Conservation (phyloP, 2,888 invertebrate genomes). For the Dasysyrphus albostriatus region DNA sequence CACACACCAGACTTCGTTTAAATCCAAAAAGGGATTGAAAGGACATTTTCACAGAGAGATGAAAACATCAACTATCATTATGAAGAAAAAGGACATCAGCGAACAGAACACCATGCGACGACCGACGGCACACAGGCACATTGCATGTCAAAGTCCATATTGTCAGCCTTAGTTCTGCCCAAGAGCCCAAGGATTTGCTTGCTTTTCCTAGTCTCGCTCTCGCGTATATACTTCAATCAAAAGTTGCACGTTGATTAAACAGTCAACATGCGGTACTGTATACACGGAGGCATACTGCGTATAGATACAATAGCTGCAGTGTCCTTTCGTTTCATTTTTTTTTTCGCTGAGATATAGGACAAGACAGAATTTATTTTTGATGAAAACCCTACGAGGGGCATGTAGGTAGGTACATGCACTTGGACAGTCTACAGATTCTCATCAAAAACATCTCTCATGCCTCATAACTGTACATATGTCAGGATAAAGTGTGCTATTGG, state of each 20-base stretch:
- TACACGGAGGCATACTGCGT: not conserved
- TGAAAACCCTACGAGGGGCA: slow-evolving; percentile 7
- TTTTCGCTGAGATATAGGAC: not conserved
- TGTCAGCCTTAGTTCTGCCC: slow-evolving; percentile 16
- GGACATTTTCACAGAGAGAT: slow-evolving; percentile 53
- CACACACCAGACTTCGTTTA: not conserved
- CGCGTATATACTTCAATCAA: slow-evolving; percentile 64
- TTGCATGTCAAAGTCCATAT: slow-evolving; percentile 33
- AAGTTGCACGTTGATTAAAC: slow-evolving; percentile 67
- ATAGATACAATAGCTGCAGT: slow-evolving; percentile 30
- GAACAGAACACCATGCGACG: not conserved
- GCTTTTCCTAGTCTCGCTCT: slow-evolving; percentile 17
- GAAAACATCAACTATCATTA: slow-evolving; percentile 43
- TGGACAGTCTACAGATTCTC: slow-evolving; percentile 40
- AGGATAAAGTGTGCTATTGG: slow-evolving; percentile 9
- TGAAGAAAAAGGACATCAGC: slow-evolving; percentile 27
- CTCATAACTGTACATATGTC: slow-evolving; percentile 37
- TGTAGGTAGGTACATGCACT: too few relatives aligned
- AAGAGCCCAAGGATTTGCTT: slow-evolving; percentile 50
- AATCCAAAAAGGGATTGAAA: slow-evolving; percentile 30
- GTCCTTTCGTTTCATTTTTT: slow-evolving; percentile 1
- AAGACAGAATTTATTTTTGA: slow-evolving; percentile 24
- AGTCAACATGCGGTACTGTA: slow-evolving; percentile 40
- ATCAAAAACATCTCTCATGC: slow-evolving; percentile 55
- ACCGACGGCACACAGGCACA: not conserved